A percentile compares a stretch with the other conserved stretches of the same genome.
phyloP scores from a whole-genome alignment of 2,113 vertebrate genomes.

The Hemibagrus wyckioides region DNA sequence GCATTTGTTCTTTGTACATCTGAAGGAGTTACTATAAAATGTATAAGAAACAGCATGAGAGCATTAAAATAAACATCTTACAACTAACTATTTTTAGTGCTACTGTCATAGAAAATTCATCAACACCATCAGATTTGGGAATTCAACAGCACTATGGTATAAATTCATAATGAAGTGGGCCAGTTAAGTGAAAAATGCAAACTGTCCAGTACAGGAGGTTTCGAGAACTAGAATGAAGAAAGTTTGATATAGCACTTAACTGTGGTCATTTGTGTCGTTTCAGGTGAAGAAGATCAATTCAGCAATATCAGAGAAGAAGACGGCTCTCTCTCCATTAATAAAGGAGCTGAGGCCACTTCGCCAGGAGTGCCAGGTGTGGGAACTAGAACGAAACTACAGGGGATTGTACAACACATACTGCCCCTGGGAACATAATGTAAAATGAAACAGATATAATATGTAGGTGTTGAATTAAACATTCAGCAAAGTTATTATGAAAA shows the following conservation, averaged over 20 bases:
- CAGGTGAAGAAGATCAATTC: slow-evolving; percentile 92
- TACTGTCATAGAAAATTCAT: background rate
- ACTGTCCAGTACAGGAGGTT: background rate
- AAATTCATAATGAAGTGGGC: background rate
- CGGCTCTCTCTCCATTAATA: slow-evolving; percentile 88
- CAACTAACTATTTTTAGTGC: background rate
- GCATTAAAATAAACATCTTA: background rate
- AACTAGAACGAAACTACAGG: background rate
- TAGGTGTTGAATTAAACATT: background rate
- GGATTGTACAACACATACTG: background rate
- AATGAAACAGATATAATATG: background rate
- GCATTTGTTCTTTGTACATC: background rate
- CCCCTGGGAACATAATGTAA: background rate
- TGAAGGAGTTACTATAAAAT: background rate
- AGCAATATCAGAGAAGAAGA: slow-evolving; percentile 88
- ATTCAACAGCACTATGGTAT: background rate
- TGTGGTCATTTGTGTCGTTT: slow-evolving; percentile 28
- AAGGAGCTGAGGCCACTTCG: slow-evolving; percentile 91
- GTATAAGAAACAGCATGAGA: background rate
- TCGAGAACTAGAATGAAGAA: background rate
- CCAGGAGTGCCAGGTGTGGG: slow-evolving; percentile 84
- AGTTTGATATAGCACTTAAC: background rate
- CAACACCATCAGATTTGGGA: background rate
- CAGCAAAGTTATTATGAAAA: background rate
- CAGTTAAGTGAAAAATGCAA: background rate